phyloP scores from a whole-genome alignment of 1,140 invertebrate genomes.

The Atopsyche davidsoni region DNA sequence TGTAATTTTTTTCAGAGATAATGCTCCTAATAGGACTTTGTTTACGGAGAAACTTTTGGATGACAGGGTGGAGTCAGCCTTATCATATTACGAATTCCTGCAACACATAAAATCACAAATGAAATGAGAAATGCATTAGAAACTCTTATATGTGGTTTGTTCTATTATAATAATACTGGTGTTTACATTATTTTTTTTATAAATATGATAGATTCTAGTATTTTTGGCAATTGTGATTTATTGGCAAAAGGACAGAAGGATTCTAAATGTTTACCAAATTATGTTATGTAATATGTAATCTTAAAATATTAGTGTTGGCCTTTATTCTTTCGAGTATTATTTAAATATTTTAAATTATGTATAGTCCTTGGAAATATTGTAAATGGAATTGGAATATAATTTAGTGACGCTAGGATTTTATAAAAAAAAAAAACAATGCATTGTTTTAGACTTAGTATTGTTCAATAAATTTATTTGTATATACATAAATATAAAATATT shows the following conservation, averaged over 20 bases:
- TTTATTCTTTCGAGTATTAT: background rate
- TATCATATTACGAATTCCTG: constrained; percentile 97
- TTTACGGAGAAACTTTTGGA: constrained; percentile 91
- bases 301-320: background rate
- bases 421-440: background rate
- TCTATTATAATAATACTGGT: background rate
- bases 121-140: too few species aligned
- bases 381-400: background rate
- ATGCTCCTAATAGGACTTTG: constrained; percentile 70
- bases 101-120: constrained; percentile 91
- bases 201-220: background rate
- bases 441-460: background rate
- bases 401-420: constrained; percentile 2
- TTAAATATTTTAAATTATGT: constrained; percentile 1
- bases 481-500: constrained; percentile 1
- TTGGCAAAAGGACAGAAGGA: background rate
- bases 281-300: too few species aligned
- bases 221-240: background rate
- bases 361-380: constrained; percentile 3
- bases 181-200: background rate
- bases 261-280: background rate
- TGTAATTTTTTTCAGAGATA: constrained; percentile 64
- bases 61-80: constrained; percentile 86
- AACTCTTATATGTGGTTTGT: background rate
- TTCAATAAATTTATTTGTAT: constrained; percentile 1